Evolutionary conservation across 2,797 vertebrate species (phyloP), one percentile per base, ranked within the genome.

Genomic region (Tamandua tetradactyla): DNA sequence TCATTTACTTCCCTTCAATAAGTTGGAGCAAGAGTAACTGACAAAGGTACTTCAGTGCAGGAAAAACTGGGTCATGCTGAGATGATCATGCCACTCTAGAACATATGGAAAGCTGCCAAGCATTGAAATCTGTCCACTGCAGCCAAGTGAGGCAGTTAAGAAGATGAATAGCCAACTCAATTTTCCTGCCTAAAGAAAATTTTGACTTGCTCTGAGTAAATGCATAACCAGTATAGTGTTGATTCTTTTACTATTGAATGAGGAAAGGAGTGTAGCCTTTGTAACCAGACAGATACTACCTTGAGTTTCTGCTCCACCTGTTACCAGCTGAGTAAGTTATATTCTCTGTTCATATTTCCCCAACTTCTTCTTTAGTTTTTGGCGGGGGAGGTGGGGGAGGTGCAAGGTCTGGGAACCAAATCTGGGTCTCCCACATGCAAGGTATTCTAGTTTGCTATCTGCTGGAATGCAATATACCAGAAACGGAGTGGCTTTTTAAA

Each of bases 81-180:
- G 81, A 89, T 59, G 47, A 90, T 2, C 62, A 74, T 42, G 25
- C 17, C 22, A 79, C 74, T 83, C 74, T 57, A 71, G 35, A 93
- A 92, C 32, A 71, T 52, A 72, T 27, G 71, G 83, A 83, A 93
- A 91, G 20, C 35, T 93, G 83, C 42, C 91, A 89, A 92, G 40
- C 61, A 89, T 44, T 89, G 35, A 64, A 78, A 94, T 87, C 61
- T 87, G 14, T 91, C 85, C 85, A 79, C 11, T 66, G 69, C 37
- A 75, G 49, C 25, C 55, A 88, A 95, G 78, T 47, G 85, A 68
- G 27, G 35, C 9, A 71, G 66, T 59, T 93, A 81, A 80, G 78
- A 87, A 75, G 61, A 93, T 83, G 27, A 94, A 82, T 61, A 40
- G 14, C 27, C 86, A 83, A 89, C 18, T 95, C 57, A 69, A 57